Conservation (phyloP, 2,797 vertebrate species). For the Siniperca scherzeri region DNA sequence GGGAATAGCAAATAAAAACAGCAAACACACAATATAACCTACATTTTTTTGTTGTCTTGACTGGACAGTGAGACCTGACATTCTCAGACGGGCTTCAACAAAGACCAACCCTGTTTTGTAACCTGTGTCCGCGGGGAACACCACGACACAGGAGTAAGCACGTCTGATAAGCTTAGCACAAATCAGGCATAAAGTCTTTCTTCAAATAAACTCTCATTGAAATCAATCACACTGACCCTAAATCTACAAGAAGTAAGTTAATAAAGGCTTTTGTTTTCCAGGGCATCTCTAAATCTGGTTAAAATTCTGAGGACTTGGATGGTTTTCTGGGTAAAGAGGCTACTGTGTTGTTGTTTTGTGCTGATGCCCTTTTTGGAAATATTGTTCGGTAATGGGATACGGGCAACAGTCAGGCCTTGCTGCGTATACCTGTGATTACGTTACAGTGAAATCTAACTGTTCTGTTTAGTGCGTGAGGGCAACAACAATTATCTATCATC, state of each 20-base stretch:
- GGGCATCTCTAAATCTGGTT: conserved; percentile 56
- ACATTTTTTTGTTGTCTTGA: conserved; percentile 27
- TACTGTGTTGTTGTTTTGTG: conserved; percentile 53
- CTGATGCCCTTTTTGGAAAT: too few relatives aligned
- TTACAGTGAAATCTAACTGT: conserved; percentile 63
- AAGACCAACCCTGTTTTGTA: conserved; percentile 51
- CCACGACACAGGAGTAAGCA: not conserved
- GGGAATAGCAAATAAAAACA: not conserved
- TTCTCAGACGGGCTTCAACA: conserved; percentile 35
- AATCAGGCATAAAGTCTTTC: conserved; percentile 26
- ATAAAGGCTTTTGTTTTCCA: conserved; percentile 62
- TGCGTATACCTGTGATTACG: conserved; percentile 70
- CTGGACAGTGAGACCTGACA: conserved; percentile 1
- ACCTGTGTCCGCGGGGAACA: conserved; percentile 25
- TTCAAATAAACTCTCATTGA: conserved; percentile 32
- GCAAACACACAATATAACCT: conserved; percentile 31
- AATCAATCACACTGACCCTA: conserved; percentile 41
- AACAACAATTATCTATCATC: conserved; percentile 40
- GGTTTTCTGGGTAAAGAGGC: conserved; percentile 56
- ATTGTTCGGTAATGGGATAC: conserved; percentile 47
- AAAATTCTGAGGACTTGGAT: conserved; percentile 27
- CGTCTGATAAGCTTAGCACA: conserved; percentile 6
- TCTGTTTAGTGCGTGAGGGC: conserved; percentile 47
- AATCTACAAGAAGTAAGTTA: conserved; percentile 58
- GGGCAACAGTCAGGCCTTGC: conserved; percentile 33